Conservation (phyloP, 2,113 vertebrate genomes). For the Eurystomus gularis region DNA sequence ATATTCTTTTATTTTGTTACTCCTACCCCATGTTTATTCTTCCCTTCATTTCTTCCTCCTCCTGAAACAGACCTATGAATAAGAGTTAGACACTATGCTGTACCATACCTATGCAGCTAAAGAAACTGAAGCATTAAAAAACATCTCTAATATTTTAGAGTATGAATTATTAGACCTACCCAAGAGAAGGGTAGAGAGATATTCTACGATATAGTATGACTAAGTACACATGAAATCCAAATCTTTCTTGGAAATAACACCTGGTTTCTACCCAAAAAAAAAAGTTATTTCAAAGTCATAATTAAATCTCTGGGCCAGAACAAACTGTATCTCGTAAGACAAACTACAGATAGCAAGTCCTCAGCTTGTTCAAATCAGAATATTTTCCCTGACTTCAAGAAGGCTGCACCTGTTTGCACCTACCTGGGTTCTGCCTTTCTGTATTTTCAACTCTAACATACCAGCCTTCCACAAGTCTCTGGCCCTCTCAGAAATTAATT, state of each 20-base stretch:
- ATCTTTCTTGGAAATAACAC: conserved; percentile 52
- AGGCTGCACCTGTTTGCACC: background rate
- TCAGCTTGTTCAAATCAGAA: background rate
- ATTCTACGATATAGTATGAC: background rate
- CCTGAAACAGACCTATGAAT: background rate
- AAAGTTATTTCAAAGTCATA: conserved; percentile 37
- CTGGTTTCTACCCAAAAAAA: conserved; percentile 31
- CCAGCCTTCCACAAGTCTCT: background rate
- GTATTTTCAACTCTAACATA: background rate
- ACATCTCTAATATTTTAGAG: background rate
- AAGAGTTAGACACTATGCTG: background rate
- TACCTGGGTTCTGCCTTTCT: background rate
- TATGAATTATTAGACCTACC: background rate
- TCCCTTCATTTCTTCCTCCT: background rate
- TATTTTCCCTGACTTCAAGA: conserved; percentile 6
- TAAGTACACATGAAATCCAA: conserved; percentile 45
- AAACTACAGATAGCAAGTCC: background rate
- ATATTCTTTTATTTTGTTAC: conserved; percentile 62
- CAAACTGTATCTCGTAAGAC: background rate
- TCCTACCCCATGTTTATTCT: conserved; percentile 44
- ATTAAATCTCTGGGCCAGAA: background rate
- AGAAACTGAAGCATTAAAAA: background rate
- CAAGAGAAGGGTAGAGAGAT: background rate
- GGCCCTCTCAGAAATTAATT: background rate
- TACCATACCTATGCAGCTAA: conserved; percentile 25